These are phyloP conservation scores for Drosophila murphyi DNA, from an alignment of 1,140 invertebrate genomes.

Conservation along the genomic window DNA sequence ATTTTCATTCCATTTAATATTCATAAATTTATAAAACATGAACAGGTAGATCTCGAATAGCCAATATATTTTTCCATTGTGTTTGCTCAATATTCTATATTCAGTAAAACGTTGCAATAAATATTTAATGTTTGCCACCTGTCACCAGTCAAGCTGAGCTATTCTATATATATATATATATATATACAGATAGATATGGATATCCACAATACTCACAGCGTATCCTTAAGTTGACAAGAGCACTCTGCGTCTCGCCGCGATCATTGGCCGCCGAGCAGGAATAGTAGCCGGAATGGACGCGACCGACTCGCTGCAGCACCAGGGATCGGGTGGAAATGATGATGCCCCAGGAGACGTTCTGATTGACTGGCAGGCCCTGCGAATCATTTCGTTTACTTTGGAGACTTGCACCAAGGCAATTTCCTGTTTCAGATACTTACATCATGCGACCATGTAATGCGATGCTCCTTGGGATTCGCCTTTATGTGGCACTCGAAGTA, in stretches of 20 bases:
- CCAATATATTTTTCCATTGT: too few relatives aligned
- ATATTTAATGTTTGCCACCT: too few relatives aligned
- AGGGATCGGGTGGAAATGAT: constrained; percentile 94
- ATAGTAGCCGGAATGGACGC: constrained; percentile 92
- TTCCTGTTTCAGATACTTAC: constrained; percentile 87
- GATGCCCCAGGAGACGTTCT: constrained; percentile 93
- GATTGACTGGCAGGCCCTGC: constrained; percentile 91
- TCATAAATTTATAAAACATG: not conserved
- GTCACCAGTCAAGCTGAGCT: too few relatives aligned
- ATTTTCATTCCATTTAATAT: constrained; percentile 20
- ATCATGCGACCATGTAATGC: constrained; percentile 94
- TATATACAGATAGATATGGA: not conserved
- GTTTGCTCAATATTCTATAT: too few relatives aligned
- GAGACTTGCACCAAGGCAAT: not conserved
- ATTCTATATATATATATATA: not conserved
- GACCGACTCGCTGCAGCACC: constrained; percentile 92
- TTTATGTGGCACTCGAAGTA: constrained; percentile 96
- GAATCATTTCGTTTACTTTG: constrained; percentile 1
- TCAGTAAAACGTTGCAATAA: too few relatives aligned
- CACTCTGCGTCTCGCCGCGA: constrained; percentile 92
- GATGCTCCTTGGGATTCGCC: constrained; percentile 92
- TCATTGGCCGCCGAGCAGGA: constrained; percentile 93
- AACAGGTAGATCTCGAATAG: too few relatives aligned
- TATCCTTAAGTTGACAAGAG: constrained; percentile 90
- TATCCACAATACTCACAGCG: constrained; percentile 89